Evolutionary conservation across 2,888 invertebrate genomes (phyloP).

Genomic region (Phyto melanocephala): DNA sequence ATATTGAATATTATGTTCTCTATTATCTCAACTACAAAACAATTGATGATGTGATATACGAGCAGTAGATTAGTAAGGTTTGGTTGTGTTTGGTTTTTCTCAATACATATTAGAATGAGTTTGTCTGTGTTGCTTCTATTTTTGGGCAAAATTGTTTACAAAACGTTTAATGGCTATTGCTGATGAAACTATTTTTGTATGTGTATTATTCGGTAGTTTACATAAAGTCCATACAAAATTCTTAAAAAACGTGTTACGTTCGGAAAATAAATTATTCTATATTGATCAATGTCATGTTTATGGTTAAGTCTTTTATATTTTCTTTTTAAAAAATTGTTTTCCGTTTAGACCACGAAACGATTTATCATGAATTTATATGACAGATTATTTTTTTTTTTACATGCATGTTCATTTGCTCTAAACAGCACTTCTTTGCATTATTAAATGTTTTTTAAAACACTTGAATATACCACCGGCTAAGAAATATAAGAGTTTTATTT

Average conservation of each 20-base stretch:
- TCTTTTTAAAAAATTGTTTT: not conserved
- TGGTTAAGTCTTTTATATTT: not conserved
- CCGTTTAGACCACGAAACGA: not conserved
- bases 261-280: conserved; percentile 33
- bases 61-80: not conserved
- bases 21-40: conserved; percentile 21
- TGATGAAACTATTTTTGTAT: too few species aligned
- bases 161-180: conserved; percentile 34
- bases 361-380: conserved; percentile 39
- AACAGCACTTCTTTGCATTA: not conserved
- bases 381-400: conserved; percentile 21
- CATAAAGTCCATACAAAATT: not conserved
- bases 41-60: conserved; percentile 23
- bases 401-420: not conserved
- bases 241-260: not conserved
- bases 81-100: not conserved
- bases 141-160: conserved; percentile 27
- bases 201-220: not conserved
- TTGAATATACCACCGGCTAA: not conserved
- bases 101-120: too few species aligned
- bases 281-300: conserved; percentile 51
- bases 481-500: not conserved
- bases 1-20: not conserved
- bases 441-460: not conserved
- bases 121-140: not conserved